Percentiles rank a stretch among this genome's conserved stretches.
Conservation (phyloP, 2,797 vertebrate species). For the Geotrypetes seraphini region DNA sequence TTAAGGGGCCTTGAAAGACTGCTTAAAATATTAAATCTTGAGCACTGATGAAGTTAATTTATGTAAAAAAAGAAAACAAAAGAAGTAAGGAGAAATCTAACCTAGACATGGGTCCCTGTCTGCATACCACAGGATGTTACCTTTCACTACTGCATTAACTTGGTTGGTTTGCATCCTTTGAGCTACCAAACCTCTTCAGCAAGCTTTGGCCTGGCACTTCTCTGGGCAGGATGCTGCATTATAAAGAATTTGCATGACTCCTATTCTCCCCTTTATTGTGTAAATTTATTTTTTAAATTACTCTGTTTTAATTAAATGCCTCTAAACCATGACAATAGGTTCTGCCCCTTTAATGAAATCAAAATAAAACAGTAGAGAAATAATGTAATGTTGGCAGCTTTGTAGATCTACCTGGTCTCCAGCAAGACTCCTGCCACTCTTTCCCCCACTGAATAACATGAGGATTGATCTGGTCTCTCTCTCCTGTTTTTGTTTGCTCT, state of each 20-base stretch:
- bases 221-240: slow-evolving; percentile 8
- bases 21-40: slow-evolving; percentile 33
- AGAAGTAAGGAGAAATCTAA: too few species aligned
- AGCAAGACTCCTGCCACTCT: neutral
- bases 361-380: too few species aligned
- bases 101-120: too few species aligned
- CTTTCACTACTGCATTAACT: too few species aligned
- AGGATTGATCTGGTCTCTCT: neutral
- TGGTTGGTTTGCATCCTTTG: too few species aligned
- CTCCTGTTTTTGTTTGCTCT: slow-evolving; percentile 16
- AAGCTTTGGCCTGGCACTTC: neutral
- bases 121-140: too few species aligned
- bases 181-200: slow-evolving; percentile 10
- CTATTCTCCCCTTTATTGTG: too few species aligned
- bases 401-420: slow-evolving; percentile 5
- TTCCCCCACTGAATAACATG: too few species aligned
- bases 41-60: slow-evolving; percentile 41
- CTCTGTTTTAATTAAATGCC: neutral
- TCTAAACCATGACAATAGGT: slow-evolving; percentile 34
- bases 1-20: slow-evolving; percentile 32
- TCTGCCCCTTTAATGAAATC: slow-evolving; percentile 48
- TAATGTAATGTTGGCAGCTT: slow-evolving; percentile 18
- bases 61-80: slow-evolving; percentile 35
- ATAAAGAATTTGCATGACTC: slow-evolving; percentile 5
- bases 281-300: too few species aligned